Evolutionary conservation across 2,888 invertebrate genomes (phyloP), one percentile per base, ranked within the genome.

Genomic region (Drosophila antonietae): DNA sequence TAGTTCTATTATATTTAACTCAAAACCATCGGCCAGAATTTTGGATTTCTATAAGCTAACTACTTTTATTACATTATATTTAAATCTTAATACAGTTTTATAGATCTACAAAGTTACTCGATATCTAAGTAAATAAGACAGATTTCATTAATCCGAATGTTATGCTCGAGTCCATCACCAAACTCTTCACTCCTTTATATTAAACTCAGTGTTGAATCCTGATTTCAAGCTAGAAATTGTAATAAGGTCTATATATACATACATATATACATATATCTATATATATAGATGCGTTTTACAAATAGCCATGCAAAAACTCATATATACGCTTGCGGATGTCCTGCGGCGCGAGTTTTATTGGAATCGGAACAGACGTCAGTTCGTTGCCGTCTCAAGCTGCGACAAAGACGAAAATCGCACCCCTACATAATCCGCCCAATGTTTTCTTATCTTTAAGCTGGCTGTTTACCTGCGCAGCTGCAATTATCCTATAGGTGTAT

Each of bases 401-500:
- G 69, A 75, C 64, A 78, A 69, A 52, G 78, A 61, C 59, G 68
- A 71, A 80, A 82, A 76, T 76, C 88, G 85, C 88, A 83, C 83
- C 85, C 85, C 82, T 80, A 69, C 68, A 56, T 82, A 88, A 88
- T 83, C 86, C 74, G 47, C 58, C 60, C 66, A 56, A 56, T 75
- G 77, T 55, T 73, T 68, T 78, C 75, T 68, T 83, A 78, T 75
- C 83, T 75, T 12, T 55, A 52, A 56, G 35, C 75, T 60, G 66
- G 60, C 46, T 51, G 65, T 64, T 83, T 89, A 89, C 84, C 89
- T 89, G 83, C 81, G 61, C 72, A 80, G 77, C 89, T 82, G 86
- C 80, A 82, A 68, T 57, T 70, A 74, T 67, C 62, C 56, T 51
- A 68, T 72, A 66, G 73, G 73, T 79, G 76, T 79, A 63, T 73